Evolutionary conservation across 2,797 vertebrate genomes (phyloP).

Genomic region (Pangasius djambal): DNA sequence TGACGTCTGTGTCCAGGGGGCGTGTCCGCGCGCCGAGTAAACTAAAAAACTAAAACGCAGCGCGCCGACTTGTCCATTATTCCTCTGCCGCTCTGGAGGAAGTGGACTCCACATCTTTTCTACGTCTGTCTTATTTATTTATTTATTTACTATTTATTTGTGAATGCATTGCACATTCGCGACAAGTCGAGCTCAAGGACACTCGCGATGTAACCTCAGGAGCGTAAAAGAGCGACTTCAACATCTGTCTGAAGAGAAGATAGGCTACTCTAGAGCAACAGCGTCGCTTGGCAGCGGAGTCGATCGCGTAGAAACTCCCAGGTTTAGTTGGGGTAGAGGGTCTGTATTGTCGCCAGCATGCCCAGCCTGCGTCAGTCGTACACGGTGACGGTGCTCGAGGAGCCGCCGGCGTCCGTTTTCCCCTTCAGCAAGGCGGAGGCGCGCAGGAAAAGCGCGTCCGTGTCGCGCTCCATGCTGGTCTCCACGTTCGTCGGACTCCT

Average conservation of each 20-base stretch:
- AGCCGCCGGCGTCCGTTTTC: conserved; percentile 74
- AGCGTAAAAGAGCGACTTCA: neutral
- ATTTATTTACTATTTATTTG: neutral
- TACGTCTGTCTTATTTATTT: neutral
- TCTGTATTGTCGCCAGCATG: conserved; percentile 50
- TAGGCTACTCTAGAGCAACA: neutral
- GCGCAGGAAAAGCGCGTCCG: conserved; percentile 72
- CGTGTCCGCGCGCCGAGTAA: conserved; percentile 50
- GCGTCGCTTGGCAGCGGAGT: neutral
- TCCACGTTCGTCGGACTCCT: conserved; percentile 82
- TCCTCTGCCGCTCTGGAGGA: neutral
- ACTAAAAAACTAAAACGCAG: conserved; percentile 53
- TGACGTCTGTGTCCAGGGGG: conserved; percentile 58
- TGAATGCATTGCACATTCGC: neutral
- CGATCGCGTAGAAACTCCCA: neutral
- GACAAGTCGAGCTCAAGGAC: neutral
- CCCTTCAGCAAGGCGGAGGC: conserved; percentile 72
- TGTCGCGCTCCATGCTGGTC: conserved; percentile 79
- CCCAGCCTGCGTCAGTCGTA: conserved; percentile 80
- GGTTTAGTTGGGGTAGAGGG: neutral
- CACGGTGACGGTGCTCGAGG: conserved; percentile 82
- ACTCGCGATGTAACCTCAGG: neutral
- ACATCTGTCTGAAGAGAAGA: neutral
- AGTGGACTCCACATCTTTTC: neutral
- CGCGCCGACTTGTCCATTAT: conserved; percentile 39